phyloP scores from a whole-genome alignment of 1,140 invertebrate genomes.

The Heliconius hermathena region DNA sequence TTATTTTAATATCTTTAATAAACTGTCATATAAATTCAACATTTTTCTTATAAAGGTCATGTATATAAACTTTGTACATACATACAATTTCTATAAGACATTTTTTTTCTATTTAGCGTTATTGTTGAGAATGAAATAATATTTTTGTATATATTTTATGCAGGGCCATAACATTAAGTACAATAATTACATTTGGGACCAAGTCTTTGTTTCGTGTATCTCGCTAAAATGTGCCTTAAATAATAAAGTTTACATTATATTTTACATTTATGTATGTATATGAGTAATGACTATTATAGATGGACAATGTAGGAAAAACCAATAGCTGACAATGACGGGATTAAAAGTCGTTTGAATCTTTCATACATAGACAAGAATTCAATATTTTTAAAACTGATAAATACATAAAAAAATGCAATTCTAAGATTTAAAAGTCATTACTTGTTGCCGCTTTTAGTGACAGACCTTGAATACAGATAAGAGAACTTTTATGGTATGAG shows the following conservation, averaged over 20 bases:
- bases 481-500: background rate
- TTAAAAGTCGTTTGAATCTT: background rate
- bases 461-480: background rate
- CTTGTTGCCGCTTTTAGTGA: background rate
- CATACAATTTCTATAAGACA: background rate
- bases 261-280: slow-evolving; percentile 6
- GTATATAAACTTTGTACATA: slow-evolving; percentile 14
- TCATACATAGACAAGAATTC: background rate
- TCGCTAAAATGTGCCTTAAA: slow-evolving; percentile 18
- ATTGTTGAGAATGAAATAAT: background rate
- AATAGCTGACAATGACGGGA: background rate
- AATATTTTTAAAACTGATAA: background rate
- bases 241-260: background rate
- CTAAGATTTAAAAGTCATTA: background rate
- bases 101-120: background rate
- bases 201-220: slow-evolving; percentile 18
- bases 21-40: background rate
- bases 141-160: slow-evolving; percentile 22
- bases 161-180: slow-evolving; percentile 37
- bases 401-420: background rate
- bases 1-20: background rate
- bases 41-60: background rate
- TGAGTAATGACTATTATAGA: background rate
- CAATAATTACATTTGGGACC: slow-evolving; percentile 35
- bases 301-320: background rate